phyloP scores from a whole-genome alignment of 1,140 invertebrate genomes.

The Tetragnatha versicolor region DNA sequence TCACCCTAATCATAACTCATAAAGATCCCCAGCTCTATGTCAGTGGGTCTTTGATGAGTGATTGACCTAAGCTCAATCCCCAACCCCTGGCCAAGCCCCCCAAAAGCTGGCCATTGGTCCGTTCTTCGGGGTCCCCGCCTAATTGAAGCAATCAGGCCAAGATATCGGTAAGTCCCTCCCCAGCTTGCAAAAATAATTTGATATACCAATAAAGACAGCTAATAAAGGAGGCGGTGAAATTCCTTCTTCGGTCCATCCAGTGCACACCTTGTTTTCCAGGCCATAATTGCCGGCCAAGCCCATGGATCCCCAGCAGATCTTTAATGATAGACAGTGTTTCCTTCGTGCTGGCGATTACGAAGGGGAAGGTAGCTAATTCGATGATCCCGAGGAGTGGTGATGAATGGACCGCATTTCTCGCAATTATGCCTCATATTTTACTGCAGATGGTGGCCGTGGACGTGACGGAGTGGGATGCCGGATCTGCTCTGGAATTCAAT shows the following conservation, averaged over 20 bases:
- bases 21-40: too few relatives aligned
- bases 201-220: constrained; percentile 1
- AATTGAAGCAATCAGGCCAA: too few relatives aligned
- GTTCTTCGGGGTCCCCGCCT: too few relatives aligned
- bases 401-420: constrained; percentile 43
- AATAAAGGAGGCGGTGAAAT: constrained; percentile 46
- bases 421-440: constrained; percentile 53
- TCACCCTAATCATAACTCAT: too few relatives aligned
- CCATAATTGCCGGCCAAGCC: not conserved
- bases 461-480: constrained; percentile 48
- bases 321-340: constrained; percentile 36
- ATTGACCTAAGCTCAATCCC: too few relatives aligned
- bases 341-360: not conserved
- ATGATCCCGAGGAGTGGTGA: constrained; percentile 36
- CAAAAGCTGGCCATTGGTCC: too few relatives aligned
- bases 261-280: not conserved
- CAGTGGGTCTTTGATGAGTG: too few relatives aligned
- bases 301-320: constrained; percentile 4
- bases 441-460: constrained; percentile 37
- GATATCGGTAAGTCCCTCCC: constrained; percentile 3
- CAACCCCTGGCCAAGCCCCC: too few relatives aligned
- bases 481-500: too few relatives aligned
- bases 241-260: not conserved
- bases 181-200: constrained; percentile 5
- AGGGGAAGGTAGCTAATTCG: constrained; percentile 19